phyloP scores from a whole-genome alignment of 2,888 invertebrate genomes.

The Chirona hameri region DNA sequence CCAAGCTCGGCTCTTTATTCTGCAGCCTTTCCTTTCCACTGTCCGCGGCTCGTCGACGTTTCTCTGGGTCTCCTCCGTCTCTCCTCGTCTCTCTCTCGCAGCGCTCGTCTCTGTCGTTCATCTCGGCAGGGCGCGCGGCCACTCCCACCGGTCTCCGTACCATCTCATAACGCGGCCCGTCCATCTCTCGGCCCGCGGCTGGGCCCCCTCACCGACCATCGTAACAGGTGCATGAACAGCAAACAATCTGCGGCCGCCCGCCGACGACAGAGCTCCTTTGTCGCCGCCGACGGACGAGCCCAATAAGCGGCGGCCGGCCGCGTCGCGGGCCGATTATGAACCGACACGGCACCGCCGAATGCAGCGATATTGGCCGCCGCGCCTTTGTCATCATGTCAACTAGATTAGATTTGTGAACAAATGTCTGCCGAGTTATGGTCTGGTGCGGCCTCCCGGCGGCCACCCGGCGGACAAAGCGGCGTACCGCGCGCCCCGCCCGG shows the following conservation, averaged over 20 bases:
- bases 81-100: neutral
- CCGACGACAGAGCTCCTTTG: neutral
- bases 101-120: neutral
- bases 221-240: constrained; percentile 27
- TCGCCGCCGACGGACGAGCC: constrained; percentile 4
- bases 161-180: neutral
- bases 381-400: constrained; percentile 25
- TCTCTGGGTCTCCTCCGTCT: neutral
- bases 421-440: neutral
- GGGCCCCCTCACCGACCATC: neutral
- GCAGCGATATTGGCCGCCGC: constrained; percentile 11
- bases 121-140: neutral
- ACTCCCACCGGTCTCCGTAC: neutral
- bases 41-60: too few relatives aligned
- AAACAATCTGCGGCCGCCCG: neutral
- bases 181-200: neutral
- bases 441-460: neutral
- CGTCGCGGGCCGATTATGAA: constrained; percentile 1
- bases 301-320: constrained; percentile 4
- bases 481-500: neutral
- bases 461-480: neutral
- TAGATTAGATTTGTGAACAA: constrained; percentile 23
- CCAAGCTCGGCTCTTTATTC: too few relatives aligned
- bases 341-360: neutral
- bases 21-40: too few relatives aligned